Evolutionary conservation across 2,888 invertebrate species (phyloP), one percentile per base, ranked within the genome.

Genomic region (Ormyrus thymus): DNA sequence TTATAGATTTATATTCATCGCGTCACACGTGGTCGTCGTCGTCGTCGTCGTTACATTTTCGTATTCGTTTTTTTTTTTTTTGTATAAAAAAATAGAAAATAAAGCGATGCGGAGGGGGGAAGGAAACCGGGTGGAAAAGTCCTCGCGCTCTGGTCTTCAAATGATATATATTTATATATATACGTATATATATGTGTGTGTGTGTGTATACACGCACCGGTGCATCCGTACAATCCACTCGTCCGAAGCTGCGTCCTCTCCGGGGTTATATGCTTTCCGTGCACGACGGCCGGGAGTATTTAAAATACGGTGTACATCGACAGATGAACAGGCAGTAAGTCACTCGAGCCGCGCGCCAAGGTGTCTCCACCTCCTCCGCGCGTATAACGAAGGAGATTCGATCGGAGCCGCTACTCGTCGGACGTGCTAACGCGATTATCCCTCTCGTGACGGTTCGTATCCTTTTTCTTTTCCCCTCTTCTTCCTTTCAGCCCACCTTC

Each of bases 281-380:
- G 53, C 51, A 5, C 51, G 29, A 50, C 15, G 3, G n/a, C 15
- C 58, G n/a, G 53, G 7, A 15, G 43, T 13, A 46, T 53, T 13
- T 48, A 53, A 65, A 74, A 74, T 64, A 46, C 53, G 71, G 55
- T 66, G 3, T 3, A 3, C 3, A 77, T 77, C 71, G 71, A 77
- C 77, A 72, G 71, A 77, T 77, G 71, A 61, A 72, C 65, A 78
- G 78, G 68, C 72, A 73, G 61, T 78, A 69, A 78, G 69, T 78
- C 55, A 73, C 73, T 73, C 50, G 69, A 78, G 58, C 64, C 56
- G n/a, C 55, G 4, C 13, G 53, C 68, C 43, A 56, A 9, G 46
- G 46, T 69, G 48, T 56, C 11, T 46, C 53, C 46, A 5, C 6
- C 11, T 29, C 15, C 50, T 65, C 15, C 9, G 29, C 56, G 10